Evolutionary conservation across 2,113 vertebrate genomes (phyloP).

Genomic region (Empidonax traillii): DNA sequence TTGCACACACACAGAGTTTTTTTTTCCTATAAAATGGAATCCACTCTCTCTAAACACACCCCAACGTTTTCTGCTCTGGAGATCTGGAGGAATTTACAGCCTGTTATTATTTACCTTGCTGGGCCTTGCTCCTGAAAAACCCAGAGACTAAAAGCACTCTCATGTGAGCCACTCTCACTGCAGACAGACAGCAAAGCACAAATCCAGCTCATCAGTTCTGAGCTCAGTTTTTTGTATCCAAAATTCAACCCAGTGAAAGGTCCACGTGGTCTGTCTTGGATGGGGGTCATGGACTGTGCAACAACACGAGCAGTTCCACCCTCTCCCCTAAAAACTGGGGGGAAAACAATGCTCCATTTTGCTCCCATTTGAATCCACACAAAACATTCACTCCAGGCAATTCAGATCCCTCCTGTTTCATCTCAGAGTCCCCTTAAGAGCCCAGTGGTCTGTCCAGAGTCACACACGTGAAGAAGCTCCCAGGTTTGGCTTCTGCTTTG

Average conservation of each 20-base stretch:
- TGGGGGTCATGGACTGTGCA: not conserved
- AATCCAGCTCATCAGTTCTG: not conserved
- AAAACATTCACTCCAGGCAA: not conserved
- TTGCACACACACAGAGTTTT: not conserved
- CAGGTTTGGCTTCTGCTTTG: not conserved
- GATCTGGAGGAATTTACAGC: not conserved
- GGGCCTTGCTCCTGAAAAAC: not conserved
- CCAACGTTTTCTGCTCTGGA: not conserved
- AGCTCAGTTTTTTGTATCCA: not conserved
- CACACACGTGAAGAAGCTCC: fast-evolving
- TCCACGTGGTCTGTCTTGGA: not conserved
- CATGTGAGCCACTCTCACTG: not conserved
- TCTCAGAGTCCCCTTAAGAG: fast-evolving
- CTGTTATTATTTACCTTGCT: not conserved
- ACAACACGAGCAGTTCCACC: not conserved
- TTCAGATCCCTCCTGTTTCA: not conserved
- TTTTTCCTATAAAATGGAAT: not conserved
- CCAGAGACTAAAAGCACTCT: not conserved
- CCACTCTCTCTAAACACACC: not conserved
- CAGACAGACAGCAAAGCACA: not conserved
- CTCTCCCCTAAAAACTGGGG: not conserved
- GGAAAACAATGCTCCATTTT: not conserved
- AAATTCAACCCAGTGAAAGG: not conserved
- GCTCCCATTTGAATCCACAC: not conserved
- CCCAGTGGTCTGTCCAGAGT: not conserved